Base-by-base conservation (phyloP, 2,888 invertebrate genomes). In the Ectemnius lituratus region DNA sequence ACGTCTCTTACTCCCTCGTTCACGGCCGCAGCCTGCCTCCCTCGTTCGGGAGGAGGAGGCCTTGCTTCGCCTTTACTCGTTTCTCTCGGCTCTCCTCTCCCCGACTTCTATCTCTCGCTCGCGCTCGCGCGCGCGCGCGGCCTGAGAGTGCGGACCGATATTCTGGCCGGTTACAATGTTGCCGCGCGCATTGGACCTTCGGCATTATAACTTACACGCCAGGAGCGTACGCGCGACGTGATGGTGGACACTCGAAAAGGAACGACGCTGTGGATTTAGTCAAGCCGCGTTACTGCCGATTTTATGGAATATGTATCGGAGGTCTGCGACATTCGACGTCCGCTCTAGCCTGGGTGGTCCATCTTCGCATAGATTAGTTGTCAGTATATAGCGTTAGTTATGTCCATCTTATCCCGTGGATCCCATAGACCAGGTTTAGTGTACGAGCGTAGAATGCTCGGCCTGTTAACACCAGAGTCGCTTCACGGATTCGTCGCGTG, bases 151-250 rank as follows among this genome's bases (percentile, higher is more conserved):
- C 66, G 65, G 37, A 70, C 76, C 72, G 67, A 70, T 81, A 73
- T 68, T 75, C 75, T 66, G 57, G 64, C 70, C 77, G 78, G 73
- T 77, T 83, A 84, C 86, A 86, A 85, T 86, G 85, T 87, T 88
- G 85, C 86, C 85, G 85, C 82, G 79, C 61, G 70, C 71, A 69
- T 75, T 67, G 76, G 80, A 78, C 56, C 78, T 73, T 62, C 72
- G 72, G 37, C 37, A 37, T 37, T 37, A 37, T 37, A 37, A 37
- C 37, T 37, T 37, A 37, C 37, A 37, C 73, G 49, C 73, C 83
- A 84, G 83, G 83, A 79, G 76, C 83, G 83, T 84, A 84, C 62
- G 37, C 37, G 37, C 37, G 8, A 11, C 37, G 37, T 4, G 8
- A 37, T 6, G 8, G 6, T 37, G 23, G 13, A 14, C 37, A 28